phyloP scores from a whole-genome alignment of 2,888 invertebrate species.

The Lasioglossum lativentre region DNA sequence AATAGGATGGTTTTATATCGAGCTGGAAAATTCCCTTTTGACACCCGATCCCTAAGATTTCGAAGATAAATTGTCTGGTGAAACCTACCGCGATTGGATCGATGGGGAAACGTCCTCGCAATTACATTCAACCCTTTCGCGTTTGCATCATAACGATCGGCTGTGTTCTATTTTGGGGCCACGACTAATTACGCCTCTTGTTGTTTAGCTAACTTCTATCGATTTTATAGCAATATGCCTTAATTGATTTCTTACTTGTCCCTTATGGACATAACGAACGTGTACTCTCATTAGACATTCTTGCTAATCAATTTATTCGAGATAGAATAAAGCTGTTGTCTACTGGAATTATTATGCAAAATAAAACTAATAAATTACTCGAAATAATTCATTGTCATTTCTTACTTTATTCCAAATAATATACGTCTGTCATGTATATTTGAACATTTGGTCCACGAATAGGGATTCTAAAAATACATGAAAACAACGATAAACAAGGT shows the following conservation, averaged over 20 bases:
- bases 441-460: too few species aligned
- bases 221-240: slow-evolving; percentile 7
- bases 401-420: too few species aligned
- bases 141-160: slow-evolving; percentile 33
- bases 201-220: neutral
- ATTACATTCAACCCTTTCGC: slow-evolving; percentile 49
- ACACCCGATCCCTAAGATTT: slow-evolving; percentile 48
- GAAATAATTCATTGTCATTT: too few species aligned
- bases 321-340: too few species aligned
- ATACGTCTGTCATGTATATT: too few species aligned
- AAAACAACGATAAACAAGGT: neutral
- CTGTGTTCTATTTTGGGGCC: slow-evolving; percentile 54
- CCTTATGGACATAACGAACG: neutral
- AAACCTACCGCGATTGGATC: slow-evolving; percentile 60
- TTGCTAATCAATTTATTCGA: neutral
- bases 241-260: neutral
- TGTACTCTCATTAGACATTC: neutral
- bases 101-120: slow-evolving; percentile 55
- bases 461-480: neutral
- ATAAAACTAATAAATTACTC: too few species aligned
- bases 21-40: slow-evolving; percentile 27
- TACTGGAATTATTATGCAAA: neutral
- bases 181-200: slow-evolving; percentile 46
- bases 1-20: neutral
- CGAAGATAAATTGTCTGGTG: slow-evolving; percentile 50